Evolutionary conservation across 1,140 invertebrate genomes (phyloP), one percentile per base, ranked within the genome.

Genomic region (Caenorhabditis tropicalis): DNA sequence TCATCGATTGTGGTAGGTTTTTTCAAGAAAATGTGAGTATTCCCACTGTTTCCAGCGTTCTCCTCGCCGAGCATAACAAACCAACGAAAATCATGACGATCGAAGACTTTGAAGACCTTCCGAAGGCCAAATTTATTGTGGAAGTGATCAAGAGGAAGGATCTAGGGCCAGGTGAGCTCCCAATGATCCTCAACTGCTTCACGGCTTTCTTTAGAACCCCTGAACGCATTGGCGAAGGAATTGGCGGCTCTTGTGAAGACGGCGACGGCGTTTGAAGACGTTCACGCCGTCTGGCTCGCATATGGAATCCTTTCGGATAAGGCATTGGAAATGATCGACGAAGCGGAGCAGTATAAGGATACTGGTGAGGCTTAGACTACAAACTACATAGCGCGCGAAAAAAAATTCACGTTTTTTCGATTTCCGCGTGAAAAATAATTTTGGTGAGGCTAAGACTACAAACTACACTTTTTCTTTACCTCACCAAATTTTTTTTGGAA

Each of bases 41-140:
- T n/a, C 16, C n/a, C 0, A 9, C 24, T 74, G n/a, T 46, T 60
- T 65, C 9, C 65, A 74, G 65, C n/a, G n/a, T 43, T n/a, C 65
- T 74, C 5, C 65, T 74, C 65, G 21, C 33, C 36, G 65, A 74
- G n/a, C 65, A 74, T 36, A n/a, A 74, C 36, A 74, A 74, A 74
- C 12, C n/a, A 10, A 36, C 43, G n/a, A 43, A 12, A n/a, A 33
- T 33, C 7, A 9, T 74, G 36, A 43, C 65, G n/a, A 21, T 74
- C 9, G 65, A 74, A 24, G 65, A 74, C 12, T 74, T 74, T 9
- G 65, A 74, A 10, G 4, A 21, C 0, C 36, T 74, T 9, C 65
- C 65, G n/a, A 33, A 74, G 43, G 33, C 65, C 21, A 5, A 74
- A 24, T 74, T 74, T 15, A 74, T 74, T 0, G 65, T 74, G 4